Evolutionary conservation across 2,113 vertebrate species (phyloP).

Genomic region (Malaclemys terrapin): DNA sequence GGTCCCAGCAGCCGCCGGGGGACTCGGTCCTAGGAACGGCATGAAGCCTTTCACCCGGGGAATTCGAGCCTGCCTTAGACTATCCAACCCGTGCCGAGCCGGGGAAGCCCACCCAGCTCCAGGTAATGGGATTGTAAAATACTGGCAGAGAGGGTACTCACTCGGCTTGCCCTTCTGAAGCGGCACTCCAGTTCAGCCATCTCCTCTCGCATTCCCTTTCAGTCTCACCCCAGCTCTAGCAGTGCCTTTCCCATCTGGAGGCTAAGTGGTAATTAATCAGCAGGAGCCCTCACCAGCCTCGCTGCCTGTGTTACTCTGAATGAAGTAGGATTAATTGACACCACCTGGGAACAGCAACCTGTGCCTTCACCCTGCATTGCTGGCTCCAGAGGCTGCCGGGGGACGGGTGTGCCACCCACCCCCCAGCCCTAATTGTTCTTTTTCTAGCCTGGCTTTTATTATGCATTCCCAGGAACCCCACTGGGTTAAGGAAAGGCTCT

Average conservation of each 20-base stretch:
- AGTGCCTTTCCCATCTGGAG: constrained; percentile 36
- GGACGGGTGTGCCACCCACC: not conserved
- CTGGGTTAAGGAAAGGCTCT: not conserved
- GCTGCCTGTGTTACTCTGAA: constrained; percentile 13
- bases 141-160: not conserved
- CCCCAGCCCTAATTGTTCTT: not conserved
- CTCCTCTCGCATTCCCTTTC: not conserved
- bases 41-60: not conserved
- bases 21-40: not conserved
- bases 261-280: constrained; percentile 40
- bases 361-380: not conserved
- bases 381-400: not conserved
- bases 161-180: constrained; percentile 4
- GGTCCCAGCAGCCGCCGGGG: not conserved
- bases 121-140: not conserved
- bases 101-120: not conserved
- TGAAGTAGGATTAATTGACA: constrained; percentile 21
- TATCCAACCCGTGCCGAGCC: too few species aligned
- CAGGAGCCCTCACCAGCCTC: constrained; percentile 21
- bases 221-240: not conserved
- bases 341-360: not conserved
- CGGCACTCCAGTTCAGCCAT: not conserved
- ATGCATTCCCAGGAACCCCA: not conserved
- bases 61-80: not conserved
- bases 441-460: not conserved